phyloP scores from a whole-genome alignment of 2,888 invertebrate genomes.

The Clostera curtula region DNA sequence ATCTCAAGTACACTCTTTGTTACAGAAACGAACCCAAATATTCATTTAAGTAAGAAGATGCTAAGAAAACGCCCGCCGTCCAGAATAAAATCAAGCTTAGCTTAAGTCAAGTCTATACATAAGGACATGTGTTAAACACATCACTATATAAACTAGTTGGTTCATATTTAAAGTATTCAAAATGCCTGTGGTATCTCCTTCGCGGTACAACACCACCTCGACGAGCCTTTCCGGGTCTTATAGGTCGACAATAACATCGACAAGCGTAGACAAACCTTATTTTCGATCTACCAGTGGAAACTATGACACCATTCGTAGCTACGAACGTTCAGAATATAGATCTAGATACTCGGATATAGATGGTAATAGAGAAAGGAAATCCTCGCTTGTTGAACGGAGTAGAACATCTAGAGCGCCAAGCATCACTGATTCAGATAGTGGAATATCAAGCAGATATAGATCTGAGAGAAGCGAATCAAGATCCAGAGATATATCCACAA shows the following conservation, averaged over 20 bases:
- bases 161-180: conserved; percentile 17
- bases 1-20: no score
- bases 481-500: conserved; percentile 68
- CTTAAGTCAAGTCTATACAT: conserved; percentile 12
- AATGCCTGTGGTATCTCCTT: conserved; percentile 77
- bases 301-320: conserved; percentile 50
- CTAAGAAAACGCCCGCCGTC: conserved; percentile 53
- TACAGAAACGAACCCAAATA: conserved; percentile 32
- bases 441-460: conserved; percentile 49
- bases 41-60: conserved; percentile 33
- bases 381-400: conserved; percentile 52
- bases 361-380: conserved; percentile 57
- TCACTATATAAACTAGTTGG: no score
- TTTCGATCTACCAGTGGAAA: conserved; percentile 61
- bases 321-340: conserved; percentile 43
- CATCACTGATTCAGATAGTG: conserved; percentile 64
- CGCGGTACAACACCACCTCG: conserved; percentile 58
- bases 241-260: conserved; percentile 57
- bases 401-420: conserved; percentile 57
- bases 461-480: conserved; percentile 70
- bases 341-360: conserved; percentile 56
- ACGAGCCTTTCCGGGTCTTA: conserved; percentile 67
- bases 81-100: conserved; percentile 39
- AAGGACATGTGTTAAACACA: conserved; percentile 3
- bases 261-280: conserved; percentile 72